Evolutionary conservation across 2,888 invertebrate species (phyloP), one percentile per base, ranked within the genome.

Genomic region (Microdon myrmicae): DNA sequence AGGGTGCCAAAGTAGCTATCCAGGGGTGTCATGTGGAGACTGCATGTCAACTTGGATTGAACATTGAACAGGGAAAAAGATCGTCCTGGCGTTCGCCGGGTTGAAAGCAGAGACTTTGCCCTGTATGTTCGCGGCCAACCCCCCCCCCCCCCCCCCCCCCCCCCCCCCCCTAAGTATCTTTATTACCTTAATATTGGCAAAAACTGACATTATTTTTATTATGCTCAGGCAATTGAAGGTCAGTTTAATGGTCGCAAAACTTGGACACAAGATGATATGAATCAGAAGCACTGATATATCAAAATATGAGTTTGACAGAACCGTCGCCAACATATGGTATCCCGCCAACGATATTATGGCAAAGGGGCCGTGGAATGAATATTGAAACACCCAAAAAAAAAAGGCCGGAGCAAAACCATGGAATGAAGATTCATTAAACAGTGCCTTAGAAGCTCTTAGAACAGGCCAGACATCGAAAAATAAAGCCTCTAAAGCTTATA

Each of bases 321-420:
- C 89, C 91, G 44, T 89, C 90, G 70, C 88, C 91, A 29, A 89
- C 89, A 13, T 94, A 89, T 79, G 92, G 93, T 69, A 94, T 94
- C 74, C 94, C 94, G 43, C 92, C 93, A 47, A 94, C 94, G 39
- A 94, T 93, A 8, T 83, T 94, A 23, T 94, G 94, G 94, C 93
- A 94, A 81, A 85, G 93, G 69, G 94, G 93, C 20, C 93, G 93
- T 80, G 84, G 92, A 47, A 82, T 92, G 74, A 93, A 93, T 69
- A 94, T 94, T 77, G 92, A 92, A 80, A 94, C 93, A 64, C 93
- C 93, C 56, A 94, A 94, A 82, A 92, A n/a, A n/a, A 92, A 81
- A 93, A 93, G 75, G 92, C 91, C 28, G 87, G 88, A 7, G 87
- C 90, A 43, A 92, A 92, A 80, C 89, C 91, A 4, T 94, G 94